These are phyloP conservation scores for Xenopus borealis DNA, from an alignment of 2,113 vertebrate species.

Conservation along the genomic window DNA sequence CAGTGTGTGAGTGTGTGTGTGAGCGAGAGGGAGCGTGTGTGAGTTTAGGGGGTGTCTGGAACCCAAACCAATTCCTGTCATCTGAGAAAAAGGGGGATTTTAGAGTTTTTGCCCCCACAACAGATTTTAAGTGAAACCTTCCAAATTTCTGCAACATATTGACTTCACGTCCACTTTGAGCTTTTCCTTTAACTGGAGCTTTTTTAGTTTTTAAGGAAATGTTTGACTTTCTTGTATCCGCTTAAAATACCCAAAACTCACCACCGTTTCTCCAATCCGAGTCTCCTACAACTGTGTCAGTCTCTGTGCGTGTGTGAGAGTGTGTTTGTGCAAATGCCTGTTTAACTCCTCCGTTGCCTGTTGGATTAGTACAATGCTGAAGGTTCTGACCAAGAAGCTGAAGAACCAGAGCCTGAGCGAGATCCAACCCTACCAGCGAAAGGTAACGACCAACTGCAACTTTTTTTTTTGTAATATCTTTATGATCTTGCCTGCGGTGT, in stretches of 20 bases:
- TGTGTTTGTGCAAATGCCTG: conserved; percentile 19
- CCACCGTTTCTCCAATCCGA: no score
- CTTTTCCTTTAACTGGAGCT: neutral
- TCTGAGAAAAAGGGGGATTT: neutral
- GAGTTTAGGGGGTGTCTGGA: neutral
- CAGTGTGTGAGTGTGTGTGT: conserved; percentile 19
- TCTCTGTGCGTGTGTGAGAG: conserved; percentile 23
- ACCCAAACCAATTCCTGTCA: conserved; percentile 12
- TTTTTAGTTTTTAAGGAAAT: neutral
- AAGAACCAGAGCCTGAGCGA: conserved; percentile 84
- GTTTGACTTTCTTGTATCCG: neutral
- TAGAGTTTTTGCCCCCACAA: neutral
- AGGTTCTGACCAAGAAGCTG: conserved; percentile 85
- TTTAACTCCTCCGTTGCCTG: conserved; percentile 53
- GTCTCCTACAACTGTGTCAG: conserved; percentile 13
- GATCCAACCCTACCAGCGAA: conserved; percentile 83
- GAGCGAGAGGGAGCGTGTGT: conserved; percentile 5
- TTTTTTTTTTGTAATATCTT: no score
- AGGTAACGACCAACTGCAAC: conserved; percentile 64
- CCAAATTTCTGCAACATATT: conserved; percentile 40
- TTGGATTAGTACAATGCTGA: conserved; percentile 70
- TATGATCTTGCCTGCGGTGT: no score
- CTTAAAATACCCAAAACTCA: no score
- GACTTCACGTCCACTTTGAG: conserved; percentile 20
- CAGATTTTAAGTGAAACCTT: conserved; percentile 3